Percentiles rank a stretch among this genome's conserved stretches.
Evolutionary conservation across 2,113 vertebrate genomes (phyloP).

Genomic region (Gymnarchus niloticus): DNA sequence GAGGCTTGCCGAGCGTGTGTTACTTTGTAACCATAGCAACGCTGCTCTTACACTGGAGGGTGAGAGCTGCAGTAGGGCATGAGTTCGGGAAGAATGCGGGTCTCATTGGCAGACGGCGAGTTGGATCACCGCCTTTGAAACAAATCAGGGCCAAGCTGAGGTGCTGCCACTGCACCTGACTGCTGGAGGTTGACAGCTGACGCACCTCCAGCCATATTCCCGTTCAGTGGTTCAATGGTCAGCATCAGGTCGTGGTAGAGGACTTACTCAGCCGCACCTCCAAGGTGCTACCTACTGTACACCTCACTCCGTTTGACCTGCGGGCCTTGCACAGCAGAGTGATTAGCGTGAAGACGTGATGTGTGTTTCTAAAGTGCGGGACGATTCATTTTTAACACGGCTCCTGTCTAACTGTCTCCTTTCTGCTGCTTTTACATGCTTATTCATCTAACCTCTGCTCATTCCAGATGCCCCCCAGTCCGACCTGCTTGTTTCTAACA

Average conservation of each 20-base stretch:
- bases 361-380: not conserved
- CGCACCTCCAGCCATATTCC: not conserved
- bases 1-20: not conserved
- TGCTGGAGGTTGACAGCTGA: not conserved
- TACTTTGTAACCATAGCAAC: slow-evolving; percentile 18
- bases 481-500: not conserved
- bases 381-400: not conserved
- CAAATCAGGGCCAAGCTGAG: not conserved
- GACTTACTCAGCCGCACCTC: not conserved
- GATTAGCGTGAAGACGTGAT: no score
- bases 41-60: not conserved
- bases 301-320: not conserved
- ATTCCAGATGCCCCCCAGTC: not conserved
- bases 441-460: not conserved
- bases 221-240: not conserved
- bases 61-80: not conserved
- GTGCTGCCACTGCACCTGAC: not conserved
- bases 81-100: not conserved
- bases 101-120: not conserved
- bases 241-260: not conserved
- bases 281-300: not conserved
- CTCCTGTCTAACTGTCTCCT: not conserved
- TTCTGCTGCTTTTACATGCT: not conserved
- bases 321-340: not conserved
- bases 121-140: not conserved